phyloP scores from a whole-genome alignment of 2,113 vertebrate genomes.

The Cyphomyrus discorhynchus region DNA sequence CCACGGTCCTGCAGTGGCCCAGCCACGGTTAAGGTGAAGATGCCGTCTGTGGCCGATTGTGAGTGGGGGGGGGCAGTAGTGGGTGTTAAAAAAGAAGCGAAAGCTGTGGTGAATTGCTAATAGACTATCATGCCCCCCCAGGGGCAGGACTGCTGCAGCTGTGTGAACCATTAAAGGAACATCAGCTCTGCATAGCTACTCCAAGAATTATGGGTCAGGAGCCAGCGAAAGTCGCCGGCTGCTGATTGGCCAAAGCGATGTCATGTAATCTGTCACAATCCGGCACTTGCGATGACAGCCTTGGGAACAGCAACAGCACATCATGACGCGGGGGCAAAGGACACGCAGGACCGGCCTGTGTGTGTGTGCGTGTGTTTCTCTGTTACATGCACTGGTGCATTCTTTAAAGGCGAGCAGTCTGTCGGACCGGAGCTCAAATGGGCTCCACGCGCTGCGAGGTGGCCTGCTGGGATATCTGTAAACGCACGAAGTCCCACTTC shows the following conservation, averaged over 20 bases:
- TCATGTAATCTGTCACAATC: conserved; percentile 68
- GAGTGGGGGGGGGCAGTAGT: conserved; percentile 13
- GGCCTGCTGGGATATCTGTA: not conserved
- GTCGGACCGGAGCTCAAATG: not conserved
- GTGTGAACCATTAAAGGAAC: conserved; percentile 66
- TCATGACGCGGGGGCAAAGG: conserved; percentile 36
- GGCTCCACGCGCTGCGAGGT: not conserved
- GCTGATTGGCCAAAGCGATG: conserved; percentile 55
- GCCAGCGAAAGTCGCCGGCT: conserved; percentile 52
- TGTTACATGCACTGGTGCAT: not conserved
- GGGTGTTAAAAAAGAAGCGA: conserved; percentile 49
- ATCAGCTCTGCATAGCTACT: conserved; percentile 63
- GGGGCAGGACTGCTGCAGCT: conserved; percentile 55
- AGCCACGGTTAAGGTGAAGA: conserved; percentile 18
- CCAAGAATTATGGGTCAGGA: conserved; percentile 68
- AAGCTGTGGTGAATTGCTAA: conserved; percentile 65
- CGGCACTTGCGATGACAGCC: conserved; percentile 60
- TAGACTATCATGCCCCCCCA: conserved; percentile 64
- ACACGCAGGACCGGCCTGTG: conserved; percentile 17
- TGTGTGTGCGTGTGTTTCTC: conserved; percentile 3
- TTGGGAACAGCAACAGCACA: conserved; percentile 53
- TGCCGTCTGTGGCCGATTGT: not conserved
- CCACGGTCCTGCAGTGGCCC: conserved; percentile 20
- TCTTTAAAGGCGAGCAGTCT: not conserved
- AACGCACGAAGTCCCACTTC: not conserved